Conservation (phyloP, 2,797 vertebrate species). For the Echeneis naucrates region DNA sequence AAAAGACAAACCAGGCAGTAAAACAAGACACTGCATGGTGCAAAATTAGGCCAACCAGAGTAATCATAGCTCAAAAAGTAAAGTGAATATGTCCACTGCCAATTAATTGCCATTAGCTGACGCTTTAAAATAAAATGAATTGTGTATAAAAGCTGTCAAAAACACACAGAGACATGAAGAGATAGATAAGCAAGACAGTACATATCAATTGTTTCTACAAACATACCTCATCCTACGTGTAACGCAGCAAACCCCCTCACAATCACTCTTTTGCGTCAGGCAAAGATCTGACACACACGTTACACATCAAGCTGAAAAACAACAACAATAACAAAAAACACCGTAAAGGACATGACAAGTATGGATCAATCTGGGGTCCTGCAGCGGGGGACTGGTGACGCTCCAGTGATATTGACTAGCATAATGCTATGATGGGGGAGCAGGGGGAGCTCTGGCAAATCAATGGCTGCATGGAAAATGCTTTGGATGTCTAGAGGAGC, state of each 20-base stretch:
- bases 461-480: slow-evolving; percentile 31
- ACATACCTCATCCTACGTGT: slow-evolving; percentile 21
- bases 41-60: background rate
- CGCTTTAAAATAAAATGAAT: too few relatives aligned
- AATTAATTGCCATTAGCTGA: too few relatives aligned
- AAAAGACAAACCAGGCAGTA: background rate
- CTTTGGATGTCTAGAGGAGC: slow-evolving; percentile 18
- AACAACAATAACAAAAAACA: too few relatives aligned
- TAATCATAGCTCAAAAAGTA: background rate
- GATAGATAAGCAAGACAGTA: background rate
- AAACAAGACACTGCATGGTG: background rate
- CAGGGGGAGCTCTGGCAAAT: slow-evolving; percentile 35
- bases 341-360: slow-evolving; percentile 54
- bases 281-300: slow-evolving; percentile 51
- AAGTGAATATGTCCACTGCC: too few relatives aligned
- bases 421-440: slow-evolving; percentile 34
- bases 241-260: slow-evolving; percentile 43
- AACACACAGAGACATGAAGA: background rate
- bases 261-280: slow-evolving; percentile 44
- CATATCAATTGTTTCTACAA: background rate
- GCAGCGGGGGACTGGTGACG: slow-evolving; percentile 24
- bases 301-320: slow-evolving; percentile 57
- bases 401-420: slow-evolving; percentile 39
- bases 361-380: slow-evolving; percentile 40
- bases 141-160: too few relatives aligned